Evolutionary conservation across 2,797 vertebrate species (phyloP).

Genomic region (Nyctibius grandis): DNA sequence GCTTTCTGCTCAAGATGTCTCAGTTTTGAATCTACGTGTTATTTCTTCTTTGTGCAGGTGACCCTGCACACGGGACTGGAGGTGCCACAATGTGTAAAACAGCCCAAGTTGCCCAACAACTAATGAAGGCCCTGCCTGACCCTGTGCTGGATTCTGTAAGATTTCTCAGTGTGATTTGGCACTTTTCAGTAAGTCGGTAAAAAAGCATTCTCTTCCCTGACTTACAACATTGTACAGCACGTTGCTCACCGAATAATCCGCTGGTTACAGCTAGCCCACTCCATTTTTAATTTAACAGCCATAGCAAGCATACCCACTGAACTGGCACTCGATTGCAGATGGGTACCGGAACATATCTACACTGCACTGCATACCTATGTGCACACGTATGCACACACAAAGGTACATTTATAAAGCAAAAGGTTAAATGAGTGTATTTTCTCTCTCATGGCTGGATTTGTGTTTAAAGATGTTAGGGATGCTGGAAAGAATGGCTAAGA

Average conservation of each 20-base stretch:
- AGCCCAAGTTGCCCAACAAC: constrained; percentile 72
- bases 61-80: constrained; percentile 92
- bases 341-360: background rate
- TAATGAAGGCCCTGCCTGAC: constrained; percentile 2
- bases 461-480: background rate
- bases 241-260: background rate
- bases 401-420: background rate
- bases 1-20: background rate
- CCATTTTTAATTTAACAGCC: background rate
- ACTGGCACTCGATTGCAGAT: background rate
- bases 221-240: background rate
- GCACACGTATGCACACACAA: background rate
- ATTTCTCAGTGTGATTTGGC: constrained; percentile 27
- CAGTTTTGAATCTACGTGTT: background rate
- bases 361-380: background rate
- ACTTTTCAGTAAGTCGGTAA: constrained; percentile 15
- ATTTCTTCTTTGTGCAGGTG: constrained; percentile 78
- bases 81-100: constrained; percentile 83
- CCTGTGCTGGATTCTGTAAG: constrained; percentile 45
- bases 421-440: constrained; percentile 3
- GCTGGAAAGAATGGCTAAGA: background rate
- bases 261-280: background rate
- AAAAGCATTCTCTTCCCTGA: background rate
- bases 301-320: background rate
- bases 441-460: background rate